These are phyloP conservation scores for Diplogasteroides magnus DNA, from an alignment of 1,140 invertebrate genomes.

Conservation along the genomic window DNA sequence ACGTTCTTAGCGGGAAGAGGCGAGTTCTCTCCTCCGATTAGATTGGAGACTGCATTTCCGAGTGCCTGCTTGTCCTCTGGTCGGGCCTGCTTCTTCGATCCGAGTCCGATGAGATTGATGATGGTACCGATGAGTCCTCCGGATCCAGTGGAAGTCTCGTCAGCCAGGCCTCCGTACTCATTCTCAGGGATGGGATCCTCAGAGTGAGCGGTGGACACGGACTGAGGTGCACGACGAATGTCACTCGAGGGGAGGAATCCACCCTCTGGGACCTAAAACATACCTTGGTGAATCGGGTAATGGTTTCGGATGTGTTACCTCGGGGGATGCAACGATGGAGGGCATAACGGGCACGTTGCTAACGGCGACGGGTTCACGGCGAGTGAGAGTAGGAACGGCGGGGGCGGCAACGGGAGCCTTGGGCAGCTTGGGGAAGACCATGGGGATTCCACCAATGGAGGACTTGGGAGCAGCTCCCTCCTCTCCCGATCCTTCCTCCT, in stretches of 20 bases:
- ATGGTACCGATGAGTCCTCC: constrained; percentile 55
- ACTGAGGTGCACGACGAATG: constrained; percentile 37
- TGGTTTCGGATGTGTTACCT: constrained; percentile 3
- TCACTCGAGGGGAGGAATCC: constrained; percentile 46
- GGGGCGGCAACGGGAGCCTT: constrained; percentile 24
- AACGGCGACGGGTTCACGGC: constrained; percentile 2
- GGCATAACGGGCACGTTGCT: constrained; percentile 7
- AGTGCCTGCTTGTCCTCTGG: constrained; percentile 37
- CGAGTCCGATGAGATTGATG: constrained; percentile 49
- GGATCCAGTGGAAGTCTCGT: constrained; percentile 42
- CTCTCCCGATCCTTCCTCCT: constrained; percentile 32
- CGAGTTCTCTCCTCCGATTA: constrained; percentile 47
- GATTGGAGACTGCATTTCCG: constrained; percentile 42
- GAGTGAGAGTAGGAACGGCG: neutral
- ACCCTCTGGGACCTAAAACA: constrained; percentile 51
- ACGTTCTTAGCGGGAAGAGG: constrained; percentile 49
- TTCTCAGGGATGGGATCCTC: constrained; percentile 16
- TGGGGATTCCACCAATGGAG: constrained; percentile 52
- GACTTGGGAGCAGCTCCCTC: constrained; percentile 23
- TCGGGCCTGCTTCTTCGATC: constrained; percentile 10
- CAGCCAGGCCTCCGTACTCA: constrained; percentile 47
- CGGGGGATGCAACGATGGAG: constrained; percentile 1
- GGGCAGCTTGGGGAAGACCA: constrained; percentile 44
- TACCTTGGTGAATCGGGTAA: constrained; percentile 1
- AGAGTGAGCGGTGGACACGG: constrained; percentile 42